A percentile compares a stretch with the other conserved stretches of the same genome.
phyloP scores from a whole-genome alignment of 2,797 vertebrate genomes.

The Dallia pectoralis region DNA sequence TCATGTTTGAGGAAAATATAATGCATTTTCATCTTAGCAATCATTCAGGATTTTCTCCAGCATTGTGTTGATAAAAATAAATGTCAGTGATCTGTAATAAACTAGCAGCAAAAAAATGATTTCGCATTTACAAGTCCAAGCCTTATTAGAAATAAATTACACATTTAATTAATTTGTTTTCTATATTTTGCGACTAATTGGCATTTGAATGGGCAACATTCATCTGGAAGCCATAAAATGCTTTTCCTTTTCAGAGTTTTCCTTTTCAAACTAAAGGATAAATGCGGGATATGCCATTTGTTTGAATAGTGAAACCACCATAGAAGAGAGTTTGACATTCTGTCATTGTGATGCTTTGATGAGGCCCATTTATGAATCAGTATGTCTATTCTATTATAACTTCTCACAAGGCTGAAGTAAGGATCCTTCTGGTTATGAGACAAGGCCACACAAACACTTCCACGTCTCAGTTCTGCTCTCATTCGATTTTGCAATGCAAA shows the following conservation, averaged over 20 bases:
- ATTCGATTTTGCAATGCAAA: slow-evolving; percentile 4
- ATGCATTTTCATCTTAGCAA: neutral
- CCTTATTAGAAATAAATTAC: neutral
- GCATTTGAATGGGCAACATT: slow-evolving; percentile 19
- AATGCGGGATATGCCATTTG: slow-evolving; percentile 30
- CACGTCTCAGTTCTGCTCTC: slow-evolving; percentile 56
- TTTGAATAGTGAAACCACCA: slow-evolving; percentile 39
- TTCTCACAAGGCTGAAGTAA: slow-evolving; percentile 42
- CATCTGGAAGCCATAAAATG: slow-evolving; percentile 1
- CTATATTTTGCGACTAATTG: neutral
- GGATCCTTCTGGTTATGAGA: slow-evolving; percentile 31
- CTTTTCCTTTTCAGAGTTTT: slow-evolving; percentile 20
- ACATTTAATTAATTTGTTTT: neutral
- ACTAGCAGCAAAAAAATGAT: neutral
- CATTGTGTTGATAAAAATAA: neutral
- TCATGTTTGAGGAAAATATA: neutral
- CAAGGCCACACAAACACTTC: slow-evolving; percentile 35
- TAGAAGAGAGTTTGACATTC: slow-evolving; percentile 16
- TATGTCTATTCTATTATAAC: slow-evolving; percentile 50
- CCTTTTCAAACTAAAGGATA: slow-evolving; percentile 36
- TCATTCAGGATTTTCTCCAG: neutral
- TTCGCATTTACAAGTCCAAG: neutral
- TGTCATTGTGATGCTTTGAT: slow-evolving; percentile 22
- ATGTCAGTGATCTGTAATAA: neutral
- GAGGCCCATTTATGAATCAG: slow-evolving; percentile 47